Evolutionary conservation across 2,113 vertebrate genomes (phyloP).

Genomic region (Myrmecobius fasciatus): DNA sequence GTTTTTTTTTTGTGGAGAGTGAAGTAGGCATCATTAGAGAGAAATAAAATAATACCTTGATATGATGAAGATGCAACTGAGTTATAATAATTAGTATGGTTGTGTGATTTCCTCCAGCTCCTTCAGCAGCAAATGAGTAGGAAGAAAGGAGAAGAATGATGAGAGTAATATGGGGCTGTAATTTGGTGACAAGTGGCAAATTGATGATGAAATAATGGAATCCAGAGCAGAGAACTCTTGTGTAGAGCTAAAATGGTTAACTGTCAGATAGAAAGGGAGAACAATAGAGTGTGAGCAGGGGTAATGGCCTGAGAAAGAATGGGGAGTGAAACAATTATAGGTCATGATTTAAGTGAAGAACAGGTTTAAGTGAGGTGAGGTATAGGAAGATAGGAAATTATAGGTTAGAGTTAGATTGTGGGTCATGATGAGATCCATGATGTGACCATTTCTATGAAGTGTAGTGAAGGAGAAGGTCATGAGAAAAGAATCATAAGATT

Average conservation of each 20-base stretch:
- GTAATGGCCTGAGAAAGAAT: neutral
- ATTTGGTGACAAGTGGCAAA: neutral
- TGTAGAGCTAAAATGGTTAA: neutral
- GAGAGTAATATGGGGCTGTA: neutral
- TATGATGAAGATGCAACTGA: neutral
- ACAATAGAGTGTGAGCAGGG: neutral
- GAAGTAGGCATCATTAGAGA: neutral
- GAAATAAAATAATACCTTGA: neutral
- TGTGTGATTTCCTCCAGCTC: neutral
- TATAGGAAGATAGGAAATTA: neutral
- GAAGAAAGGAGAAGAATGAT: neutral
- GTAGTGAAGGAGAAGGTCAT: neutral
- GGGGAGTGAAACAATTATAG: neutral
- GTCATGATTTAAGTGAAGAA: neutral
- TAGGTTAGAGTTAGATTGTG: neutral
- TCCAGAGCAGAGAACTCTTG: neutral
- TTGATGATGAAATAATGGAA: neutral
- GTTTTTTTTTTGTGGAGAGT: neutral
- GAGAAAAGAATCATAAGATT: neutral
- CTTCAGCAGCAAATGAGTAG: neutral
- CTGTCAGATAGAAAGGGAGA: neutral
- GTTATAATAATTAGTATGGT: neutral
- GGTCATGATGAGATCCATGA: neutral
- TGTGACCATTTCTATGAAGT: neutral
- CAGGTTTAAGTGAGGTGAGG: neutral